Evolutionary conservation across 2,888 invertebrate genomes (phyloP).

Genomic region (Phyllotreta striolata): DNA sequence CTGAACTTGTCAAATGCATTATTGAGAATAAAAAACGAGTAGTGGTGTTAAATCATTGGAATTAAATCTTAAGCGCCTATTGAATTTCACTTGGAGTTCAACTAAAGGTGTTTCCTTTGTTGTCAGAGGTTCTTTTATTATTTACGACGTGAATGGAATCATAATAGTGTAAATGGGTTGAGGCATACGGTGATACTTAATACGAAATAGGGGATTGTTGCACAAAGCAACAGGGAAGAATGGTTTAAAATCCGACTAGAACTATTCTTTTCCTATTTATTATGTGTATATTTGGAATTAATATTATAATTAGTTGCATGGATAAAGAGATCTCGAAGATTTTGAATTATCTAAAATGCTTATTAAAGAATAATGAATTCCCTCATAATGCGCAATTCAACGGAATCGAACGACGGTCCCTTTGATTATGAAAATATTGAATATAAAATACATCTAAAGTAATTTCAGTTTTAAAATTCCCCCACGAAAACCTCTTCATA

Average conservation of each 20-base stretch:
- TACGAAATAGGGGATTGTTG: conserved; percentile 29
- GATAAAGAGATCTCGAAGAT: no score
- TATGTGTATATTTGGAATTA: no score
- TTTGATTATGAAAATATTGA: conserved; percentile 27
- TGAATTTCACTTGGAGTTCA: conserved; percentile 46
- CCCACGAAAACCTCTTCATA: conserved; percentile 25
- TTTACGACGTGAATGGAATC: conserved; percentile 8
- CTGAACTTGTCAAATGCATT: conserved; percentile 43
- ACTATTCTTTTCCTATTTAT: no score
- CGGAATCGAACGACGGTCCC: neutral
- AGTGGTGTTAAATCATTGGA: conserved; percentile 49
- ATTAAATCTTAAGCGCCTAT: conserved; percentile 46
- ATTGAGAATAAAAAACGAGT: conserved; percentile 46
- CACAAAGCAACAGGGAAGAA: conserved; percentile 4
- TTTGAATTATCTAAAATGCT: no score
- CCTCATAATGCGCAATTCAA: no score
- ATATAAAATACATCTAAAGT: conserved; percentile 25
- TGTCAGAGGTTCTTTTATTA: conserved; percentile 30
- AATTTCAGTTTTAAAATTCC: conserved; percentile 28
- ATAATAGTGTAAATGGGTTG: conserved; percentile 34
- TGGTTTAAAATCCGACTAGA: neutral
- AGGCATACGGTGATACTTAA: conserved; percentile 37
- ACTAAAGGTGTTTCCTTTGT: conserved; percentile 37
- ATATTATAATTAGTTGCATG: no score
- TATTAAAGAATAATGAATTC: no score